These are phyloP conservation scores for Trichomalopsis sarcophagae DNA, from an alignment of 1,140 invertebrate species.

Conservation along the genomic window DNA sequence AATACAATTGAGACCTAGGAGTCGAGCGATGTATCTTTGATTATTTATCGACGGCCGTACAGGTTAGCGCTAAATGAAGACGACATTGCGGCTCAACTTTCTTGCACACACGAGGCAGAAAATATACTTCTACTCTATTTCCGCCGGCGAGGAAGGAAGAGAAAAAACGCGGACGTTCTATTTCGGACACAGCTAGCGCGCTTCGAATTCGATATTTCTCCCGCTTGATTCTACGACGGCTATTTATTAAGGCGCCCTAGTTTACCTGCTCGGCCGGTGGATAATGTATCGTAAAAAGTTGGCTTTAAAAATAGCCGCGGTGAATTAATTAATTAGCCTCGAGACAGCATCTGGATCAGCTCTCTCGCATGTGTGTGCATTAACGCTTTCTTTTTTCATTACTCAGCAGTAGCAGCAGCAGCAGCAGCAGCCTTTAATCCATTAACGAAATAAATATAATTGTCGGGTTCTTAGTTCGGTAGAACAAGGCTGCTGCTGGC, in stretches of 20 bases:
- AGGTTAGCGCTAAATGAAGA: constrained; percentile 21
- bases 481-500: too few species aligned
- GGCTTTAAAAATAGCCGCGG: background rate
- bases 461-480: too few species aligned
- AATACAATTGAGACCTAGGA: background rate
- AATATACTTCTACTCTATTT: constrained; percentile 8
- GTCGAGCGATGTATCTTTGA: background rate
- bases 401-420: background rate
- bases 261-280: background rate
- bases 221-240: too few species aligned
- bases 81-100: constrained; percentile 15
- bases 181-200: background rate
- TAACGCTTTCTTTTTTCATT: background rate
- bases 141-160: background rate
- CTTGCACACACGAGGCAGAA: background rate
- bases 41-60: constrained; percentile 4
- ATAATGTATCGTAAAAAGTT: background rate
- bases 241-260: too few species aligned
- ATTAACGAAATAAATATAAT: background rate
- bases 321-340: background rate
- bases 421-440: background rate
- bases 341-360: background rate
- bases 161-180: constrained; percentile 1
- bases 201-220: constrained; percentile 15
- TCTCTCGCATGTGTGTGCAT: too few species aligned